A percentile compares a stretch with the other conserved stretches of the same genome.
These are phyloP conservation scores for Ptychobarbus kaznakovi DNA, from an alignment of 2,797 vertebrate genomes.

Conservation along the genomic window DNA sequence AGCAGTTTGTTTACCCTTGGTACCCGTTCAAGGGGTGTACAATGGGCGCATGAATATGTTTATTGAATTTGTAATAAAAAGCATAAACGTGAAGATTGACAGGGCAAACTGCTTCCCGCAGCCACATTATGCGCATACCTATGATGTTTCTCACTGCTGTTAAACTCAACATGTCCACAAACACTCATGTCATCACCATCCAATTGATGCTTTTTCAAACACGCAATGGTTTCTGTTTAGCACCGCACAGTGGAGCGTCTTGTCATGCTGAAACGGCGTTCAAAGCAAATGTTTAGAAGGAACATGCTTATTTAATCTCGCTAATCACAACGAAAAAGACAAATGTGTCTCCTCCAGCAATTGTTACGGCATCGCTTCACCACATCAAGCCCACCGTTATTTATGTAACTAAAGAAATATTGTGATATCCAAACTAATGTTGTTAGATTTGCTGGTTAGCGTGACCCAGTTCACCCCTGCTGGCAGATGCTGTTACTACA, in stretches of 20 bases:
- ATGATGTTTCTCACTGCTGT: neutral
- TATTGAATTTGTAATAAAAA: slow-evolving; percentile 45
- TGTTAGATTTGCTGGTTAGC: neutral
- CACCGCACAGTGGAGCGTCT: neutral
- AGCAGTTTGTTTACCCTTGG: neutral
- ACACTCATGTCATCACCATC: slow-evolving; percentile 31
- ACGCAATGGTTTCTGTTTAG: slow-evolving; percentile 8
- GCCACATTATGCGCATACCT: slow-evolving; percentile 30
- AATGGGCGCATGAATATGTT: slow-evolving; percentile 26
- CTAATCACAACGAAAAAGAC: slow-evolving; percentile 23
- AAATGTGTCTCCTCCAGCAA: neutral
- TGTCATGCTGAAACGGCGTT: slow-evolving; percentile 5
- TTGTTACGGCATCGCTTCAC: neutral
- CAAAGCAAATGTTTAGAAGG: slow-evolving; percentile 39
- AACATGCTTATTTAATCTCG: slow-evolving; percentile 25
- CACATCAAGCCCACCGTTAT: slow-evolving; percentile 17
- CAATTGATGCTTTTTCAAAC: slow-evolving; percentile 23
- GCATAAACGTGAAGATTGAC: slow-evolving; percentile 53
- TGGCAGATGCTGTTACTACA: neutral
- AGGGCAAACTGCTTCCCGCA: slow-evolving; percentile 41
- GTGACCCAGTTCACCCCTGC: neutral
- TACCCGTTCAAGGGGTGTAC: slow-evolving; percentile 12
- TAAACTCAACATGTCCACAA: slow-evolving; percentile 22
- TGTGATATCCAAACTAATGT: slow-evolving; percentile 17
- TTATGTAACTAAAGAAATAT: slow-evolving; percentile 16